Conservation (phyloP, 2,113 vertebrate species). For the Nipponia nippon region DNA sequence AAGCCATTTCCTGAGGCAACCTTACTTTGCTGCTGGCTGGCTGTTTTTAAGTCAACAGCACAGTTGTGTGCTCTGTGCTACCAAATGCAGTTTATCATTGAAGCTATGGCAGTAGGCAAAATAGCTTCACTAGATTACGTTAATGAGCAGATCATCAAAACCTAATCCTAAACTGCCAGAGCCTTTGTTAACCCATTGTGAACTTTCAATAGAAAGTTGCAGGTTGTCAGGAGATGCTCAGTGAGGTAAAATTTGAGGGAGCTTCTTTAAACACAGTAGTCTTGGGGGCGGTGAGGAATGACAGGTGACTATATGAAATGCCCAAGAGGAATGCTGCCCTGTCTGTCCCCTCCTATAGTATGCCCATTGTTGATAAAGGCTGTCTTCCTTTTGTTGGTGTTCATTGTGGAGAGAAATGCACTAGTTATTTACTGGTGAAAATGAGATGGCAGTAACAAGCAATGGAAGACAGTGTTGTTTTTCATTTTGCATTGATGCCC, state of each 20-base stretch:
- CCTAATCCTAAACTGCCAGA: background rate
- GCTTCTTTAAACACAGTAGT: background rate
- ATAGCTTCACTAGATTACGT: background rate
- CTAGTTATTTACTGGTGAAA: slow-evolving; percentile 71
- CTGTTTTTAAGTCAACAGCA: background rate
- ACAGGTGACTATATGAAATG: background rate
- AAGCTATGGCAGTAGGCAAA: background rate
- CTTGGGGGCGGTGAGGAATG: background rate
- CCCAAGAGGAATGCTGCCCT: background rate
- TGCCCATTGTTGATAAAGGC: background rate
- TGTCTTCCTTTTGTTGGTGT: slow-evolving; percentile 46
- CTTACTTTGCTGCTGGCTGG: background rate
- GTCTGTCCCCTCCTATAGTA: background rate
- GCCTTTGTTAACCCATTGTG: background rate
- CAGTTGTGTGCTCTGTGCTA: background rate
- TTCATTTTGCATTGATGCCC: slow-evolving; percentile 68
- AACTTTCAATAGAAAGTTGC: background rate
- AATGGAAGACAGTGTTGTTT: slow-evolving; percentile 69
- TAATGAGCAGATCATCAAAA: background rate
- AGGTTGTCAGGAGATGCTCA: background rate
- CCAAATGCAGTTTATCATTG: background rate
- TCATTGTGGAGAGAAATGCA: slow-evolving; percentile 55
- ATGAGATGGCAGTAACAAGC: slow-evolving; percentile 65
- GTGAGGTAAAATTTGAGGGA: background rate
- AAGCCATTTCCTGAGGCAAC: background rate